Evolutionary conservation across 2,797 vertebrate species (phyloP).

Genomic region (Peromyscus eremicus): DNA sequence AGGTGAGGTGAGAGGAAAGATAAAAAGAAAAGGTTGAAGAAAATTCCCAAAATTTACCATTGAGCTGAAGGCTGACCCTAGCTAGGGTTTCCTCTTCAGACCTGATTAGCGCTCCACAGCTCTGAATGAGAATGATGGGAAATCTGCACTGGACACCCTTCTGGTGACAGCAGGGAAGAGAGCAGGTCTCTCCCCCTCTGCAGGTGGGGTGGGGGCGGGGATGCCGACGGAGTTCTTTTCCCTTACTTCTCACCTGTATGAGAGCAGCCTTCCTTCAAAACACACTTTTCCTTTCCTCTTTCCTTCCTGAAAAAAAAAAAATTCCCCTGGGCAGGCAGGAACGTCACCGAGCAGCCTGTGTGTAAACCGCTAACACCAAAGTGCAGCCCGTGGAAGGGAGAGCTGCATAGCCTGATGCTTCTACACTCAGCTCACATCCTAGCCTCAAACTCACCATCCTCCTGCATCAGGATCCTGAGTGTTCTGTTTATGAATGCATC

Average conservation of each 20-base stretch:
- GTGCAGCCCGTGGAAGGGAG: background rate
- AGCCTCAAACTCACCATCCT: background rate
- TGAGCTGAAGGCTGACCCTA: background rate
- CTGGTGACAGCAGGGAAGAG: too few relatives aligned
- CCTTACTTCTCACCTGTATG: background rate
- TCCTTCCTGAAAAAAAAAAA: background rate
- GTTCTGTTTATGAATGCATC: background rate
- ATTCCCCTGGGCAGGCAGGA: background rate
- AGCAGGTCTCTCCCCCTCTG: conserved; percentile 51
- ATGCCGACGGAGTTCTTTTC: background rate
- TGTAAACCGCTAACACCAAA: background rate
- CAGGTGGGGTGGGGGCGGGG: background rate
- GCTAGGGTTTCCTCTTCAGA: background rate
- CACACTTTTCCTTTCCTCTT: conserved; percentile 53
- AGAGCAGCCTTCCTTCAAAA: background rate
- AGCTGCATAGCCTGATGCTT: background rate
- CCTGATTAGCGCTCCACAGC: background rate
- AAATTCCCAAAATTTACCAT: conserved; percentile 27
- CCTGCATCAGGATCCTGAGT: background rate
- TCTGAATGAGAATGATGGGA: background rate
- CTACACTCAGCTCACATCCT: background rate
- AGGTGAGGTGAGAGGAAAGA: background rate
- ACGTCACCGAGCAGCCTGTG: conserved; percentile 7
- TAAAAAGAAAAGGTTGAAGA: background rate
- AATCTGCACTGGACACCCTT: conserved; percentile 41